These are phyloP conservation scores for Nothoprocta pentlandii DNA, from an alignment of 2,113 vertebrate species.

Conservation along the genomic window DNA sequence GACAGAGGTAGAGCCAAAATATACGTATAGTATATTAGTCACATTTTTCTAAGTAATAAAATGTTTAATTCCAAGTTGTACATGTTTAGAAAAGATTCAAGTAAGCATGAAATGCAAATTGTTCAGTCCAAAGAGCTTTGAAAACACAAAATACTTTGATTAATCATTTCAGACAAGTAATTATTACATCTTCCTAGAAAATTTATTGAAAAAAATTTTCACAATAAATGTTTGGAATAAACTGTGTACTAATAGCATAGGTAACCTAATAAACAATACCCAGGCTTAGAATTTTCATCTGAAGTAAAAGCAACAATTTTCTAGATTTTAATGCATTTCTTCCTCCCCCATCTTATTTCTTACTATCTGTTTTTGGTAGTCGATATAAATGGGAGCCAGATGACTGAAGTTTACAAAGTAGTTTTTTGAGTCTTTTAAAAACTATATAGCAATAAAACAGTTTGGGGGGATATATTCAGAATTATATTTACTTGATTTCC, in stretches of 20 bases:
- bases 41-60: constrained; percentile 40
- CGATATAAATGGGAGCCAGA: constrained; percentile 59
- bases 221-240: neutral
- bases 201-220: neutral
- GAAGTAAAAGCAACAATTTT: constrained; percentile 2
- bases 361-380: constrained; percentile 25
- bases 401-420: constrained; percentile 33
- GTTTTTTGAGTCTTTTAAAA: constrained; percentile 33
- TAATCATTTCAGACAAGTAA: neutral
- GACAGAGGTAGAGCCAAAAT: constrained; percentile 56
- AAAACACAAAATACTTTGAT: neutral
- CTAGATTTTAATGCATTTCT: constrained; percentile 32
- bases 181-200: neutral
- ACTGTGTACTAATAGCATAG: neutral
- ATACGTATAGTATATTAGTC: constrained; percentile 46
- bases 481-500: neutral
- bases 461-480: neutral
- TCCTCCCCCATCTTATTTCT: constrained; percentile 14
- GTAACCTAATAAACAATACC: neutral
- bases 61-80: neutral
- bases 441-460: neutral
- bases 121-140: neutral
- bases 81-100: neutral
- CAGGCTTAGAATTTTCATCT: constrained; percentile 21
- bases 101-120: neutral